Evolutionary conservation across 2,888 invertebrate species (phyloP).

Genomic region (Andrena chrysosceles): DNA sequence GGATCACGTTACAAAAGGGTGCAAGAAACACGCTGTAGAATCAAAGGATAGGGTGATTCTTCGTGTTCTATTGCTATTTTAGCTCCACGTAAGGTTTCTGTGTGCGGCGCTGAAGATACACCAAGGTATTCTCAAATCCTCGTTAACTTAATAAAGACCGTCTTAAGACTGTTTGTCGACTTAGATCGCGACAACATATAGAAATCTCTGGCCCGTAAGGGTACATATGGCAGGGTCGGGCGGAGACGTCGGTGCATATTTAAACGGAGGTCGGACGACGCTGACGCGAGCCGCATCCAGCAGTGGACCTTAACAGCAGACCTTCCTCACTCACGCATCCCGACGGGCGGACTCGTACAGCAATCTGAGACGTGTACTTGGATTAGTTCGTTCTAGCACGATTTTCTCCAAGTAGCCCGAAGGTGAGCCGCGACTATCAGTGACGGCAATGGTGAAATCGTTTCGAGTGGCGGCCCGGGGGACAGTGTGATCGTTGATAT

Average conservation of each 20-base stretch:
- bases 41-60: slow-evolving; percentile 49
- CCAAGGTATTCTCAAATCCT: slow-evolving; percentile 83
- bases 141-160: slow-evolving; percentile 81
- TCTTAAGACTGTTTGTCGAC: slow-evolving; percentile 84
- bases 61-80: slow-evolving; percentile 72
- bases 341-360: slow-evolving; percentile 54
- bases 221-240: slow-evolving; percentile 77
- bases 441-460: slow-evolving; percentile 4
- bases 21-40: slow-evolving; percentile 24
- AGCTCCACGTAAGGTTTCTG: slow-evolving; percentile 78
- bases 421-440: slow-evolving; percentile 55
- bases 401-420: slow-evolving; percentile 80
- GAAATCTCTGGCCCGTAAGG: slow-evolving; percentile 58
- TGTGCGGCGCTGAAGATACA: slow-evolving; percentile 78
- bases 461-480: neutral
- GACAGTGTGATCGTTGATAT: neutral
- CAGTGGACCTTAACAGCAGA: slow-evolving; percentile 75
- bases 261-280: slow-evolving; percentile 74
- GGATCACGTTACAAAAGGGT: neutral
- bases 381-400: slow-evolving; percentile 81
- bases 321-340: slow-evolving; percentile 68
- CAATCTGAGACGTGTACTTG: slow-evolving; percentile 71
- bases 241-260: slow-evolving; percentile 74
- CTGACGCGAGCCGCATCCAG: slow-evolving; percentile 81
- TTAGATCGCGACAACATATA: slow-evolving; percentile 75